Percentiles rank a stretch among this genome's conserved stretches.
Evolutionary conservation across 2,113 vertebrate genomes (phyloP).

Genomic region (Hypanus sabinus): DNA sequence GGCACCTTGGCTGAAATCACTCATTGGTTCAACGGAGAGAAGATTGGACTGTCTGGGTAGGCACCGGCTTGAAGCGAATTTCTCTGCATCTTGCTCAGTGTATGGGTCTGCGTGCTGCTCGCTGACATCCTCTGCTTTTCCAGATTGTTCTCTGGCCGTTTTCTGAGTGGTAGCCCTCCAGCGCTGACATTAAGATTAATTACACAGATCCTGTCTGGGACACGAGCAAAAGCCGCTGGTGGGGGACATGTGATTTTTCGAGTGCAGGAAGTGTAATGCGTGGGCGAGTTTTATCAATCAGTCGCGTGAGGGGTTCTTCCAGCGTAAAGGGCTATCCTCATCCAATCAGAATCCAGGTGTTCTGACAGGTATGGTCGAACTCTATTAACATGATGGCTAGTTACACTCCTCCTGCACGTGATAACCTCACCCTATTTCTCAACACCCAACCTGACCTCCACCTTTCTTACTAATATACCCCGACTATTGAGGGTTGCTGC

Average conservation of each 20-base stretch:
- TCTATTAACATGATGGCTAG: background rate
- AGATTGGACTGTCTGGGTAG: conserved; percentile 64
- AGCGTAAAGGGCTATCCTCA: background rate
- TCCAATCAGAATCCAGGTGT: background rate
- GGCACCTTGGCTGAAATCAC: conserved; percentile 58
- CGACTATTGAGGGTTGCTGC: background rate
- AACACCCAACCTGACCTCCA: background rate
- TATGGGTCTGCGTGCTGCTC: background rate
- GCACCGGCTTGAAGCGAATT: conserved; percentile 28
- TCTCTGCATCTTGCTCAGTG: background rate
- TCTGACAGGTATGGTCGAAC: conserved; percentile 14
- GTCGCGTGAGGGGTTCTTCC: background rate
- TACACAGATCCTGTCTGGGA: no score
- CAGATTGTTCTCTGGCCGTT: background rate
- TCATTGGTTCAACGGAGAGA: conserved; percentile 64
- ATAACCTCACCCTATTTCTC: no score
- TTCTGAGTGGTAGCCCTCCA: background rate
- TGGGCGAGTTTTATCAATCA: background rate
- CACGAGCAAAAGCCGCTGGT: background rate
- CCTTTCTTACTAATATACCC: background rate
- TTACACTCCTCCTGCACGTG: background rate
- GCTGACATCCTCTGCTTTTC: background rate
- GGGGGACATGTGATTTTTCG: background rate
- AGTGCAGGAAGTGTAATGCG: background rate
- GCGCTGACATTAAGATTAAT: background rate